A percentile compares a stretch with the other conserved stretches of the same genome.
These are phyloP conservation scores for Aplochiton taeniatus DNA, from an alignment of 2,797 vertebrate species.

Conservation along the genomic window DNA sequence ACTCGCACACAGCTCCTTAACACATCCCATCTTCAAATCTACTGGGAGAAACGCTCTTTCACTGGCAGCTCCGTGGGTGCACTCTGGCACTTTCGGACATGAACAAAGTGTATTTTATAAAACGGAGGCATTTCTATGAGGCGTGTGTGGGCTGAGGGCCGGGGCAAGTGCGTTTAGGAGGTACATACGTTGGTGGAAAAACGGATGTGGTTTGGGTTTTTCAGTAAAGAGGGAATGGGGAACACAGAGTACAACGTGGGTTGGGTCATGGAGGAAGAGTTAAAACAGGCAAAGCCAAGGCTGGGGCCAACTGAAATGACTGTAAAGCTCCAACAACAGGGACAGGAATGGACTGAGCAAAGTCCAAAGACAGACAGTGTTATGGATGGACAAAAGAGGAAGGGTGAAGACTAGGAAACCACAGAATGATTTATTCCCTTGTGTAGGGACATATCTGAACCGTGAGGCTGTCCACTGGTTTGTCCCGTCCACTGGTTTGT, in stretches of 20 bases:
- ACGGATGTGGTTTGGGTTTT: slow-evolving; percentile 34
- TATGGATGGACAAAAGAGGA: too few relatives aligned
- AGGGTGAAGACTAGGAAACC: too few relatives aligned
- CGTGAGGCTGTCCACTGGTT: too few relatives aligned
- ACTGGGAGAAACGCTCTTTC: too few relatives aligned
- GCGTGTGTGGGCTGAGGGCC: slow-evolving; percentile 24
- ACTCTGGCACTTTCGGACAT: slow-evolving; percentile 21
- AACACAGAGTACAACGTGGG: slow-evolving; percentile 8
- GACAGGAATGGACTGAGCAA: too few relatives aligned
- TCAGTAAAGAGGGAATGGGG: slow-evolving; percentile 24
- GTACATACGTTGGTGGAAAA: not conserved
- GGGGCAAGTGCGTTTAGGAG: slow-evolving; percentile 7
- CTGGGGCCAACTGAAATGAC: not conserved
- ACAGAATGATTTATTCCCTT: too few relatives aligned
- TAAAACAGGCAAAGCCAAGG: slow-evolving; percentile 6
- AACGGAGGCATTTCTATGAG: slow-evolving; percentile 28
- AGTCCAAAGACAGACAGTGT: too few relatives aligned
- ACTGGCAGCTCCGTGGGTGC: not conserved
- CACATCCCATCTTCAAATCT: too few relatives aligned
- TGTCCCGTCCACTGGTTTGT: too few relatives aligned
- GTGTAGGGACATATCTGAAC: too few relatives aligned
- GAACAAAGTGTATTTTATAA: slow-evolving; percentile 26
- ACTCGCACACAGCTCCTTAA: not conserved
- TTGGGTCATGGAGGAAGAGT: slow-evolving; percentile 6
- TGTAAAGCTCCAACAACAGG: too few relatives aligned